Percentiles rank a stretch among this genome's conserved stretches.
Evolutionary conservation across 2,113 vertebrate species (phyloP).

Genomic region (Trachemys scripta): DNA sequence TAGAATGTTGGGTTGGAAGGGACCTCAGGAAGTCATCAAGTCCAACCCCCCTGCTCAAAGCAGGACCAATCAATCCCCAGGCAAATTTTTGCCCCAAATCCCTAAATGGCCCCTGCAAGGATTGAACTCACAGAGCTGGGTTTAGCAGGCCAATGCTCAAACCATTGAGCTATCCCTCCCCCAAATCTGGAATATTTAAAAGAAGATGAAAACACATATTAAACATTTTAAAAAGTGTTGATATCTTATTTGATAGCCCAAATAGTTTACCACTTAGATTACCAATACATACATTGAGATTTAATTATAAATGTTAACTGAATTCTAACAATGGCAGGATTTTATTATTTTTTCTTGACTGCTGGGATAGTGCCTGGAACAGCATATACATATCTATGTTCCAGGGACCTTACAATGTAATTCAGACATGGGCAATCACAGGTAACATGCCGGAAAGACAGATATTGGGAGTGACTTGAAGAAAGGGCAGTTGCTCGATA

Average conservation of each 20-base stretch:
- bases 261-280: neutral
- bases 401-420: neutral
- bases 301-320: neutral
- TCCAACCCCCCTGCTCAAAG: too few relatives aligned
- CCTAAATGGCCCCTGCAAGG: too few relatives aligned
- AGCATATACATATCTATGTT: neutral
- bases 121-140: too few relatives aligned
- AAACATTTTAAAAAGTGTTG: neutral
- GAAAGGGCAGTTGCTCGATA: neutral
- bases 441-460: neutral
- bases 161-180: too few relatives aligned
- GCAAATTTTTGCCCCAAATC: too few relatives aligned
- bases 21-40: too few relatives aligned
- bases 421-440: neutral
- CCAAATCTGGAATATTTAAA: neutral
- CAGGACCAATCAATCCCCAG: too few relatives aligned
- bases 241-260: neutral
- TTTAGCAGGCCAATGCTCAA: too few relatives aligned
- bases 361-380: neutral
- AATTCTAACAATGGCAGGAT: neutral
- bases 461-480: fast-evolving
- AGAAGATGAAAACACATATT: neutral
- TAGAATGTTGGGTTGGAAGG: too few relatives aligned
- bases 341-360: neutral
- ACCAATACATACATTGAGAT: neutral